A percentile compares a stretch with the other conserved stretches of the same genome.
Evolutionary conservation across 2,888 invertebrate genomes (phyloP).

Genomic region (Synanthedon tipuliformis): DNA sequence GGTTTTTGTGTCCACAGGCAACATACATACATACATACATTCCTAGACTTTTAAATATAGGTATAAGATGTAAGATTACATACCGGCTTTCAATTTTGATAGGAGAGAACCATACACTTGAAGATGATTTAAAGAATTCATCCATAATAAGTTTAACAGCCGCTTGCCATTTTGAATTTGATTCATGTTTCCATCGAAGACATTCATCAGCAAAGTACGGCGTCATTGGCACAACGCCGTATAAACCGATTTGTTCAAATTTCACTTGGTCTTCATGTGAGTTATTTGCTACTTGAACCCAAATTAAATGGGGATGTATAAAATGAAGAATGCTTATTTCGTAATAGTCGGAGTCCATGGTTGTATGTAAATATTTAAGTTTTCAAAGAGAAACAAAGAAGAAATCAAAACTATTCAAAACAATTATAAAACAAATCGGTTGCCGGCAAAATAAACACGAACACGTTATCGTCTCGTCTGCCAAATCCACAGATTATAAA

Average conservation of each 20-base stretch:
- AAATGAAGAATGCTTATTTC: slow-evolving; percentile 36
- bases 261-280: slow-evolving; percentile 11
- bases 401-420: too few relatives aligned
- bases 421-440: too few relatives aligned
- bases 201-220: slow-evolving; percentile 16
- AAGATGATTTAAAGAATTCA: slow-evolving; percentile 17
- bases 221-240: slow-evolving; percentile 37
- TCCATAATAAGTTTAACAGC: slow-evolving; percentile 26
- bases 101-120: slow-evolving; percentile 32
- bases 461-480: too few relatives aligned
- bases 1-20: too few relatives aligned
- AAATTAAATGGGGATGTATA: slow-evolving; percentile 45
- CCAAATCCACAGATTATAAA: too few relatives aligned
- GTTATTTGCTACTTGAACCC: slow-evolving; percentile 26
- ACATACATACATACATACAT: too few relatives aligned
- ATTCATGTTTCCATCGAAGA: slow-evolving; percentile 13
- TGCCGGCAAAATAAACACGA: too few relatives aligned
- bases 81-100: slow-evolving; percentile 36
- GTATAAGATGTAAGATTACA: neutral
- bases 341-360: slow-evolving; percentile 30
- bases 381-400: too few relatives aligned
- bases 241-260: slow-evolving; percentile 48
- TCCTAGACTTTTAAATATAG: too few relatives aligned
- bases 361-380: too few relatives aligned
- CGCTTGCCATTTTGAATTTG: slow-evolving; percentile 31